Conservation (phyloP, 2,797 vertebrate species). For the Trichosurus vulpecula region DNA sequence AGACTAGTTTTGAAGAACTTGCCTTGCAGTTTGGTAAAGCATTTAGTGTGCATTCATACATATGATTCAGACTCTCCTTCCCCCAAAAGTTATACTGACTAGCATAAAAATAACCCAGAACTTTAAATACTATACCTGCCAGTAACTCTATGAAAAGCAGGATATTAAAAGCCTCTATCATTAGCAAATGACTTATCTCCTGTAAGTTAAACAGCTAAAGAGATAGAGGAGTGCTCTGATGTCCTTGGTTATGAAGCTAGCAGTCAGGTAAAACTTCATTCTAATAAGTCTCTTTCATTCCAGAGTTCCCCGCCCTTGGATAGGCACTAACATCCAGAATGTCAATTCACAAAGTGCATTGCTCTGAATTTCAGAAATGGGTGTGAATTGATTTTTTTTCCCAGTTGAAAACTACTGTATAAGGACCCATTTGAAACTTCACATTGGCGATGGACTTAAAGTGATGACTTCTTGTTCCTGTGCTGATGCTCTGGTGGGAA, state of each 20-base stretch:
- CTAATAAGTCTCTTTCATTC: neutral
- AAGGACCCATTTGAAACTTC: neutral
- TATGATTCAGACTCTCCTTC: neutral
- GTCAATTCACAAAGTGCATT: neutral
- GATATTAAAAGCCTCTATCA: neutral
- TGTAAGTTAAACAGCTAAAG: neutral
- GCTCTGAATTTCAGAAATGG: neutral
- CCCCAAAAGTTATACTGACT: neutral
- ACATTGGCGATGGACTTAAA: neutral
- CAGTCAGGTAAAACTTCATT: neutral
- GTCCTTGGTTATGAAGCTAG: neutral
- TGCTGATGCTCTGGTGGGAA: neutral
- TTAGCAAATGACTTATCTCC: neutral
- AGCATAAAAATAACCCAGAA: neutral
- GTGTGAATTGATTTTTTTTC: neutral
- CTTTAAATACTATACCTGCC: neutral
- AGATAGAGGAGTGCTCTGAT: neutral
- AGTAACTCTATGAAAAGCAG: neutral
- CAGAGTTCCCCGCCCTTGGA: neutral
- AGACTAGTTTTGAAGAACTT: neutral
- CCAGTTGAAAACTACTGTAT: neutral
- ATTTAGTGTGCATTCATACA: neutral
- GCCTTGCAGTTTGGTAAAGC: slow-evolving; percentile 4
- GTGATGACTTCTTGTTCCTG: neutral
- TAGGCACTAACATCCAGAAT: neutral